Evolutionary conservation across 1,140 invertebrate species (phyloP), one percentile per base, ranked within the genome.

Genomic region (Mycetomoellerius zeteki): DNA sequence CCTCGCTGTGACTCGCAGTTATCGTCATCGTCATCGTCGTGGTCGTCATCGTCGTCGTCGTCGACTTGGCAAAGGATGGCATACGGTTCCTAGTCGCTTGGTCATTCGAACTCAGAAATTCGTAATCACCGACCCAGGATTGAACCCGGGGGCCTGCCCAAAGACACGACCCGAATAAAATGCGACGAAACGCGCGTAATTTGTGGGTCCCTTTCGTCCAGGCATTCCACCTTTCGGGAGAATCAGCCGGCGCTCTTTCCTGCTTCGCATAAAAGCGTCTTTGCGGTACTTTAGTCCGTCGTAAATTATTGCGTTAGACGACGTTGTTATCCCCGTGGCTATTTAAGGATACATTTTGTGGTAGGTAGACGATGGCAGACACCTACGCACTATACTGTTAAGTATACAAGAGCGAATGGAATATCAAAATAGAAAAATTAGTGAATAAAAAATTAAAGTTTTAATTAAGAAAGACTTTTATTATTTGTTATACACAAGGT

Each of bases 101-200:
- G 65, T 56, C 75, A 52, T n/a, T 37, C 84, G 60, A 75, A 69
- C 52, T 33, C 56, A 87, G 88, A 89, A 87, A 89, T 89, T 62
- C 78, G 47, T 90, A 89, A 90, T 89, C 73, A 75, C 75, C 58
- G 56, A 58, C 50, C 30, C n/a, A 47, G 30, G 72, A 85, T 80
- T 69, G 88, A 71, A 52, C 75, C 85, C 72, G 50, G n/a, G 58
- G 88, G 76, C 88, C 65, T 73, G 85, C 58, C 85, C 77, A 89
- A 54, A 87, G 85, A 90, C 85, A 90, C 72, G 73, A 73, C 67
- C 33, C 47, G 60, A 80, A 88, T 85, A 76, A 88, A 90, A 88
- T 43, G 80, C 86, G 60, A 87, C n/a, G 78, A 91, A 91, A 89
- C 87, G 62, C 86, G 84, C 88, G 81, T 92, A 89, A 92, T 92